Conservation (phyloP, 2,113 vertebrate species). For the Hymenochirus boettgeri region DNA sequence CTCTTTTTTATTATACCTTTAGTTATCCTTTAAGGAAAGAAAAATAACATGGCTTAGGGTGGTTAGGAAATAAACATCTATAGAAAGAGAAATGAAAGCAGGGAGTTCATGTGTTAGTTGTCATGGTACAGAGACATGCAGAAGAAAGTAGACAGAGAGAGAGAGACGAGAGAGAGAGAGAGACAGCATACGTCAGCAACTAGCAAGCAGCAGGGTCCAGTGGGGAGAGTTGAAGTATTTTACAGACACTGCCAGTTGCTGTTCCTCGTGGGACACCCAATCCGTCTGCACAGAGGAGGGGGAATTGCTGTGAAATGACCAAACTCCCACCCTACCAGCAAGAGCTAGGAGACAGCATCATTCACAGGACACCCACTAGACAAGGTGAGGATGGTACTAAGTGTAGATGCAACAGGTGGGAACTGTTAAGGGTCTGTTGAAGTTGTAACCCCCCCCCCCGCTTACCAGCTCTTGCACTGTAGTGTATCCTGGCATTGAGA, state of each 20-base stretch:
- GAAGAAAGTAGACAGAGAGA: background rate
- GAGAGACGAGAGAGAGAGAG: conserved; percentile 5
- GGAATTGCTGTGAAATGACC: conserved; percentile 32
- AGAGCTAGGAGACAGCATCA: conserved; percentile 14
- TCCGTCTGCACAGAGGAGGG: conserved; percentile 37
- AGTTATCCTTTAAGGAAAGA: no score
- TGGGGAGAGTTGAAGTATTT: conserved; percentile 37
- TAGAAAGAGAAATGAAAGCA: no score
- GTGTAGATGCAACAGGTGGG: conserved; percentile 21
- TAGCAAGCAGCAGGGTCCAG: background rate
- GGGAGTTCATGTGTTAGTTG: background rate
- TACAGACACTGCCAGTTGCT: conserved; percentile 42
- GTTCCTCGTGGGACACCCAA: conserved; percentile 29
- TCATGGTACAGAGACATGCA: background rate
- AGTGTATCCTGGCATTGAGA: background rate
- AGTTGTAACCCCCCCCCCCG: background rate
- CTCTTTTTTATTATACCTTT: no score
- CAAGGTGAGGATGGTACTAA: conserved; percentile 27
- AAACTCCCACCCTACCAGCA: conserved; percentile 7
- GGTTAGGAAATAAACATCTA: no score
- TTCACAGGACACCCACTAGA: conserved; percentile 2
- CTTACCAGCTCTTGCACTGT: no score
- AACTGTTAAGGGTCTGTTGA: background rate
- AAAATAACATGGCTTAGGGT: no score
- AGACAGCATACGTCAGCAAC: conserved; percentile 27